phyloP scores from a whole-genome alignment of 2,113 vertebrate species.

The Perognathus longimembris region DNA sequence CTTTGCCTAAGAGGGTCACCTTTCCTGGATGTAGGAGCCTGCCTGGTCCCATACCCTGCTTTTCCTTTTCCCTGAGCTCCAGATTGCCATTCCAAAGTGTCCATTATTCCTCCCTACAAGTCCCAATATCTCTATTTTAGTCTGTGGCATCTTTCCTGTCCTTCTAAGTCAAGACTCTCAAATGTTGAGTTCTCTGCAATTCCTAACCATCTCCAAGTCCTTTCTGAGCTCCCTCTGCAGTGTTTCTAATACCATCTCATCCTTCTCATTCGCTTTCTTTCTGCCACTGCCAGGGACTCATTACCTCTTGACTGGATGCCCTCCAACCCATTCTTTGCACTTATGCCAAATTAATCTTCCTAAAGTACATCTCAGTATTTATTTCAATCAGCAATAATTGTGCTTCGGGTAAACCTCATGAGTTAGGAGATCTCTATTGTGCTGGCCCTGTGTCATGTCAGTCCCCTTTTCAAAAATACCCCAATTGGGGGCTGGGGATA shows the following conservation, averaged over 20 bases:
- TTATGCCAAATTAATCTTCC: slow-evolving; percentile 74
- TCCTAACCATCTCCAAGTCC: neutral
- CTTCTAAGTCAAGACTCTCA: slow-evolving; percentile 37
- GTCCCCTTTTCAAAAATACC: slow-evolving; percentile 54
- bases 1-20: neutral
- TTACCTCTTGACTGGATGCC: slow-evolving; percentile 71
- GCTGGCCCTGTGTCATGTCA: slow-evolving; percentile 56
- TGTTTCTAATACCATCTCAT: slow-evolving; percentile 60
- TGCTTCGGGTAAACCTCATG: slow-evolving; percentile 70
- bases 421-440: slow-evolving; percentile 69
- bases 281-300: slow-evolving; percentile 62
- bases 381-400: slow-evolving; percentile 78
- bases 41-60: neutral
- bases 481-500: too few species aligned
- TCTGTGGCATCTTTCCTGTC: slow-evolving; percentile 30
- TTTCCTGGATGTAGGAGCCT: slow-evolving; percentile 41
- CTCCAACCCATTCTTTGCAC: slow-evolving; percentile 68
- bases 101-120: neutral
- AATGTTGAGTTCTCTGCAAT: slow-evolving; percentile 16
- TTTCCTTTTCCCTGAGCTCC: slow-evolving; percentile 19
- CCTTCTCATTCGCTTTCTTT: slow-evolving; percentile 56
- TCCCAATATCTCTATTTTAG: slow-evolving; percentile 43
- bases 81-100: slow-evolving; percentile 52
- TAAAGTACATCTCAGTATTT: slow-evolving; percentile 76
- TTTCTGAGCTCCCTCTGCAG: slow-evolving; percentile 53